Conservation (phyloP, 1,140 invertebrate genomes). For the Lucilia sericata region DNA sequence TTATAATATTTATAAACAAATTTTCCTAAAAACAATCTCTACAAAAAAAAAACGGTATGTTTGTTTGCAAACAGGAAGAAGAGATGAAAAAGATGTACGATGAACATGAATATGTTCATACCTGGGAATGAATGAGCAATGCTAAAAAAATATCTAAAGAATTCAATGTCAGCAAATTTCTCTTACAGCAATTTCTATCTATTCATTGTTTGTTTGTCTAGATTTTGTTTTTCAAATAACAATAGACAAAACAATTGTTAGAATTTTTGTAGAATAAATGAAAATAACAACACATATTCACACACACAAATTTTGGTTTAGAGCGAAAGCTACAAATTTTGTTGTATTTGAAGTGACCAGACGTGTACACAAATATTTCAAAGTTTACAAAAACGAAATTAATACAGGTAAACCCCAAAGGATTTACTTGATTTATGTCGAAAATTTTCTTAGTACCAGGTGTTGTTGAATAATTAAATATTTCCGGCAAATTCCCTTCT, state of each 20-base stretch:
- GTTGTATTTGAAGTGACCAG: too few relatives aligned
- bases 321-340: too few relatives aligned
- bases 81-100: neutral
- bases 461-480: too few relatives aligned
- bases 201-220: neutral
- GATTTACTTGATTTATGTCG: too few relatives aligned
- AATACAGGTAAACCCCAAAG: too few relatives aligned
- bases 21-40: neutral
- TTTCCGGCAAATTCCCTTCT: too few relatives aligned
- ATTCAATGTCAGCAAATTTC: constrained; percentile 42
- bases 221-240: constrained; percentile 34
- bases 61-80: neutral
- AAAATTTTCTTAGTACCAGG: too few relatives aligned
- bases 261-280: neutral
- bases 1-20: constrained; percentile 36
- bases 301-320: neutral
- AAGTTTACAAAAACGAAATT: too few relatives aligned
- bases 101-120: neutral
- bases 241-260: constrained; percentile 38
- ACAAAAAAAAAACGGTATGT: neutral
- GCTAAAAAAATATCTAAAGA: constrained; percentile 13
- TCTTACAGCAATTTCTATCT: constrained; percentile 10
- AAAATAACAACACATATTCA: neutral
- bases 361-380: too few relatives aligned
- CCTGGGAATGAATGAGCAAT: neutral